Percentiles rank a stretch among this genome's conserved stretches.
phyloP scores from a whole-genome alignment of 2,888 invertebrate genomes.

The Marronus borbonicus region DNA sequence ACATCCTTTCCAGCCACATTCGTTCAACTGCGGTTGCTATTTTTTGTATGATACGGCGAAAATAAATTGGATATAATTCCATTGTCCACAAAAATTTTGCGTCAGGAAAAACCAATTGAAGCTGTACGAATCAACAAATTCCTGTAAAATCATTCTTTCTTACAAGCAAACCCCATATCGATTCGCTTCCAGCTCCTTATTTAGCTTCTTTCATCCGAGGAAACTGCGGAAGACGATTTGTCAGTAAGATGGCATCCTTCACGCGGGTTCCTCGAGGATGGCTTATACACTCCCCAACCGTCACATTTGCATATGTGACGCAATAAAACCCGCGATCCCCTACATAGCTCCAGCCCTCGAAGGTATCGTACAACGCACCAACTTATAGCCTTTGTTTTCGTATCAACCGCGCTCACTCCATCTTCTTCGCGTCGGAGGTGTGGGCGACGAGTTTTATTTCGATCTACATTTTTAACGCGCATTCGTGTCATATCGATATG shows the following conservation, averaged over 20 bases:
- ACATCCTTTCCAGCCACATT: no score
- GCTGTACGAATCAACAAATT: neutral
- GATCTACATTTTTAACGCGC: slow-evolving; percentile 50
- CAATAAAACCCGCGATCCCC: slow-evolving; percentile 55
- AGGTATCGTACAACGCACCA: slow-evolving; percentile 22
- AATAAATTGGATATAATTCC: neutral
- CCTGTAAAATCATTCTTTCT: no score
- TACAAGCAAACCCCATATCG: neutral
- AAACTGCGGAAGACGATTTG: slow-evolving; percentile 32
- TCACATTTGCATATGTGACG: slow-evolving; percentile 59
- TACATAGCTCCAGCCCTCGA: neutral
- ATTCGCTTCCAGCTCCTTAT: neutral
- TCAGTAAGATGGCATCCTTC: slow-evolving; percentile 42
- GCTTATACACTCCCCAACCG: slow-evolving; percentile 56
- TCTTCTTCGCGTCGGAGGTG: neutral
- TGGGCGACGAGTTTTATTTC: neutral
- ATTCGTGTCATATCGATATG: slow-evolving; percentile 44
- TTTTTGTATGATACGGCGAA: neutral
- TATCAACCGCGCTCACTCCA: neutral
- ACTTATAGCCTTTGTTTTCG: slow-evolving; percentile 55
- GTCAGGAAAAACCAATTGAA: neutral
- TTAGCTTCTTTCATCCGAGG: neutral
- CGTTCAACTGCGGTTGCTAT: no score
- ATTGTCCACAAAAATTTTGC: neutral
- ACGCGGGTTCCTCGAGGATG: slow-evolving; percentile 49